phyloP scores from a whole-genome alignment of 2,888 invertebrate genomes.

The Diarsia dahlii region DNA sequence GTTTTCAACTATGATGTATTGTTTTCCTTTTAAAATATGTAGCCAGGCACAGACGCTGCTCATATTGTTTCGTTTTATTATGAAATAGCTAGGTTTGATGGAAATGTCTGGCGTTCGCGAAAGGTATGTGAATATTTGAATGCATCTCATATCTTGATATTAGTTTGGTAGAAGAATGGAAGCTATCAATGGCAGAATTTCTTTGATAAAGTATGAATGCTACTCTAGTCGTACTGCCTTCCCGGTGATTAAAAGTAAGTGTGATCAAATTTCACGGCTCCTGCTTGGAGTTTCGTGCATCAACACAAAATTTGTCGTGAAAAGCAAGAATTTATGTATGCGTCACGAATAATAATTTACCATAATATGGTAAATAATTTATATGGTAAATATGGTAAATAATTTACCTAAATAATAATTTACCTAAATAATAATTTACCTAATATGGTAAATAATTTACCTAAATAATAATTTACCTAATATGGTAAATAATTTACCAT shows the following conservation, averaged over 20 bases:
- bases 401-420: no score
- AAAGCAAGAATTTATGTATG: neutral
- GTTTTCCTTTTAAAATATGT: constrained; percentile 43
- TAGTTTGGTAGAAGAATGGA: neutral
- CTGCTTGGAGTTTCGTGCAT: neutral
- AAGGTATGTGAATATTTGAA: constrained; percentile 25
- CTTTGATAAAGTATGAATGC: neutral
- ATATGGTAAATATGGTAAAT: no score
- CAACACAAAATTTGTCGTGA: neutral
- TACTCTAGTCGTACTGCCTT: neutral
- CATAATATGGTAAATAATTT: no score
- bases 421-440: no score
- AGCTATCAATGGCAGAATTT: neutral
- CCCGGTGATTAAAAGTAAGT: neutral
- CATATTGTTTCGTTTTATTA: constrained; percentile 20
- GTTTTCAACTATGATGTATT: constrained; percentile 49
- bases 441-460: no score
- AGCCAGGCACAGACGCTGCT: neutral
- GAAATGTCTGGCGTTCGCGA: neutral
- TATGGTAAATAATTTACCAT: no score
- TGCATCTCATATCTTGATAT: constrained; percentile 25
- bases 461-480: no score
- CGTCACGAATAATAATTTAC: neutral
- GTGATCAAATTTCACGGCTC: neutral
- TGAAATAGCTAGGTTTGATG: constrained; percentile 26